Percentiles rank a stretch among this genome's conserved stretches.
These are phyloP conservation scores for Cyclopterus lumpus DNA, from an alignment of 2,797 vertebrate species.

Conservation along the genomic window DNA sequence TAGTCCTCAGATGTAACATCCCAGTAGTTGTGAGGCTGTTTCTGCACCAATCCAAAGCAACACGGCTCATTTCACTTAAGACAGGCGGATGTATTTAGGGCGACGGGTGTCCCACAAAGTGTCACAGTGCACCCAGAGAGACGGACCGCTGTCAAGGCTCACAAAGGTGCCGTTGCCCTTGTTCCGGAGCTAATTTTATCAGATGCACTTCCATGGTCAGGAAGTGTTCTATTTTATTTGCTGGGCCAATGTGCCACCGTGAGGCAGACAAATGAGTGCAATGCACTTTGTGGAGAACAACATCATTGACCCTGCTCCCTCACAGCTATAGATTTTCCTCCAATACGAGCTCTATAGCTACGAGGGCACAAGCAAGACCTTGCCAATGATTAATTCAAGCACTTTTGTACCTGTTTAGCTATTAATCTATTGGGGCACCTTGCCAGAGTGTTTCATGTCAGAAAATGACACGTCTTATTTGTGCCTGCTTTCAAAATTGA, in stretches of 20 bases:
- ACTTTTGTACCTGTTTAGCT: conserved; percentile 56
- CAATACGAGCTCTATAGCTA: conserved; percentile 60
- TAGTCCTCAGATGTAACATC: conserved; percentile 3
- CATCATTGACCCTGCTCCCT: conserved; percentile 74
- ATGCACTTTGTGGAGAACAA: conserved; percentile 76
- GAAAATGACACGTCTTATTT: conserved; percentile 46
- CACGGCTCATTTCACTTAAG: conserved; percentile 55
- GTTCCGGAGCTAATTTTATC: conserved; percentile 80
- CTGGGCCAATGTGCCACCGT: conserved; percentile 68
- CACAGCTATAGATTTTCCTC: conserved; percentile 71
- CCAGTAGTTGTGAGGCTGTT: conserved; percentile 24
- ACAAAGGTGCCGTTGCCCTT: conserved; percentile 74
- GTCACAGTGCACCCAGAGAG: conserved; percentile 59
- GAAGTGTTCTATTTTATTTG: conserved; percentile 72
- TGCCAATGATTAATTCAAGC: conserved; percentile 68
- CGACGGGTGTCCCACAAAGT: conserved; percentile 45
- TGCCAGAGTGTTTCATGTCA: conserved; percentile 52
- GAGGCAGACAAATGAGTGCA: conserved; percentile 76
- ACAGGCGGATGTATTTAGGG: conserved; percentile 53
- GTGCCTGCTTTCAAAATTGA: conserved; percentile 36
- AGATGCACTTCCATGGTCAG: conserved; percentile 67
- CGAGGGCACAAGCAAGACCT: conserved; percentile 60
- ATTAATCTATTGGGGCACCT: conserved; percentile 62
- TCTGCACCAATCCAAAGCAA: conserved; percentile 29
- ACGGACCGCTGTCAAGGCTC: conserved; percentile 59